Percentiles rank a stretch among this genome's conserved stretches.
phyloP scores from a whole-genome alignment of 2,113 vertebrate genomes.

The Zootoca vivipara region DNA sequence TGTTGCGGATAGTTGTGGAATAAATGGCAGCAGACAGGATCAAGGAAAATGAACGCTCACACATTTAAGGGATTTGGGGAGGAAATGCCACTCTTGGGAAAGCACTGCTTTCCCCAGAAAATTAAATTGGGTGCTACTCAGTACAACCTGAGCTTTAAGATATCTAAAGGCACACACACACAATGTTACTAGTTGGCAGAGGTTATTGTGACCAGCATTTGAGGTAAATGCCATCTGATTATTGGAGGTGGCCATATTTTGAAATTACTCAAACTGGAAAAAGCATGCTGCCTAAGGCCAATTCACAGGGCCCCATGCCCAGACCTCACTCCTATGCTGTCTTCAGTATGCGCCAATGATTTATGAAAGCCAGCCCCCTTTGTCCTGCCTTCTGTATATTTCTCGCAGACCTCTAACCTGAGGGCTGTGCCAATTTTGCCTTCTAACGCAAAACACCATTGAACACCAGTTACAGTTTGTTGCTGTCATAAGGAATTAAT shows the following conservation, averaged over 20 bases:
- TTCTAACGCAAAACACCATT: slow-evolving; percentile 10
- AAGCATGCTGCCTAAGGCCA: not conserved
- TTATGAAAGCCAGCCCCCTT: not conserved
- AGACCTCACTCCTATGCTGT: not conserved
- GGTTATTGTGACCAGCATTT: not conserved
- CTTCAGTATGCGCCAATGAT: not conserved
- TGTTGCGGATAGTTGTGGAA: too few species aligned
- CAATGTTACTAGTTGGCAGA: not conserved
- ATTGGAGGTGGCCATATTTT: not conserved
- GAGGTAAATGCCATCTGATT: not conserved
- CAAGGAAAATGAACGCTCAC: too few species aligned
- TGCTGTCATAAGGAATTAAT: slow-evolving; percentile 65
- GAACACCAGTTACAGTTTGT: slow-evolving; percentile 60
- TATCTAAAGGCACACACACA: not conserved
- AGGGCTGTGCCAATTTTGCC: not conserved
- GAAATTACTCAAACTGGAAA: not conserved
- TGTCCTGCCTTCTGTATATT: not conserved
- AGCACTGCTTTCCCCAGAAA: not conserved
- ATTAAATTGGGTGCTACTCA: too few species aligned
- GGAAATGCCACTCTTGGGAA: not conserved
- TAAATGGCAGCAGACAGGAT: not conserved
- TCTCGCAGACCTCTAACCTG: not conserved
- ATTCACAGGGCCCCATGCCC: not conserved
- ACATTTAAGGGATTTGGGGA: not conserved
- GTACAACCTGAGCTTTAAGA: not conserved